phyloP scores from a whole-genome alignment of 35 echinoderm and acorn worm species.

The Strongylocentrotus purpuratus region DNA sequence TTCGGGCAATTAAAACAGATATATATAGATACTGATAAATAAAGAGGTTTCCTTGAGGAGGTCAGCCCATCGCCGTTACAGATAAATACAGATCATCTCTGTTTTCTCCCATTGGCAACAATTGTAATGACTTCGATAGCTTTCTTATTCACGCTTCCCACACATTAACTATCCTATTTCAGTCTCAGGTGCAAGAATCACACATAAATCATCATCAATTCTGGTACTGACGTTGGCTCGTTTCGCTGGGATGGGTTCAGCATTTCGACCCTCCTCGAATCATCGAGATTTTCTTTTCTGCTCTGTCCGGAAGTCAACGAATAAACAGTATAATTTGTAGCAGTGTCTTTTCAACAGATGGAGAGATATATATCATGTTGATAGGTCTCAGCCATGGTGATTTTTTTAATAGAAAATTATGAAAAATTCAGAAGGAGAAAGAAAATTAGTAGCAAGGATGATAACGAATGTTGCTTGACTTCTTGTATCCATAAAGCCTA shows the following conservation, averaged over 20 bases:
- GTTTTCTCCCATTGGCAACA: background rate
- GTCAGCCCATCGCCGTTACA: background rate
- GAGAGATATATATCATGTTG: background rate
- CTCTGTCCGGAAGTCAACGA: background rate
- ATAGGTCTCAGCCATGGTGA: background rate
- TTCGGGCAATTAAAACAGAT: background rate
- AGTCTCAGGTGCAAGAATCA: conserved; percentile 15
- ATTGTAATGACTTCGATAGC: background rate
- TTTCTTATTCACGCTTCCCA: background rate
- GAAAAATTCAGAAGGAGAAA: background rate
- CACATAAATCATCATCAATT: conserved; percentile 19
- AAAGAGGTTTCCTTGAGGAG: background rate
- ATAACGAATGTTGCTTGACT: too few relatives aligned
- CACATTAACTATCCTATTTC: background rate
- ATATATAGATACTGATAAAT: background rate
- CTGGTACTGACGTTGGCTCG: background rate
- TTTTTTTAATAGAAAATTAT: background rate
- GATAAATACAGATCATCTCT: background rate
- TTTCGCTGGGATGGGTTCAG: background rate
- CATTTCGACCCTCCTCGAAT: background rate
- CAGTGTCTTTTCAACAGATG: background rate
- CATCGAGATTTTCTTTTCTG: background rate
- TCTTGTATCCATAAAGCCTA: too few relatives aligned
- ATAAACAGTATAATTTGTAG: background rate
- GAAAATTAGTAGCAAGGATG: background rate